Evolutionary conservation across 2,888 invertebrate species (phyloP).

Genomic region (Platycheirus rosarum): DNA sequence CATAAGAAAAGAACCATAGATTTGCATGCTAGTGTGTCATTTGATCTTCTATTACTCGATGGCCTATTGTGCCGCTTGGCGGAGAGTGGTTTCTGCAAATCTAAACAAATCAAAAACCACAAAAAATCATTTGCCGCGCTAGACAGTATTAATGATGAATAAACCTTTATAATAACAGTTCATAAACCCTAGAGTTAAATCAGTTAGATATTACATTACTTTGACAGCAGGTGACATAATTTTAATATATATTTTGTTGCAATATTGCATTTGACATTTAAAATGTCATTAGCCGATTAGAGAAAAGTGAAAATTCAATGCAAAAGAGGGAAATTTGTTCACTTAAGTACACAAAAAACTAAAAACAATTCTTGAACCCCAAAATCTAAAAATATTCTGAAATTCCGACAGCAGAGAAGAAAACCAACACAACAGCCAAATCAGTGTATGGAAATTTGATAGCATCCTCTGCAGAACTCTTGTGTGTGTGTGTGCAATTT

Average conservation of each 20-base stretch:
- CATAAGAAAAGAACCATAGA: conserved; percentile 39
- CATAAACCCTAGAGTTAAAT: conserved; percentile 67
- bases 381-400: conserved; percentile 44
- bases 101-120: conserved; percentile 69
- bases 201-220: conserved; percentile 23
- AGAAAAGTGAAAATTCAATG: conserved; percentile 49
- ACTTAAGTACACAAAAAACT: no score
- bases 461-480: conserved; percentile 36
- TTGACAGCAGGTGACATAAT: conserved; percentile 65
- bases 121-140: conserved; percentile 64
- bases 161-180: conserved; percentile 60
- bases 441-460: conserved; percentile 59
- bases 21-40: conserved; percentile 69
- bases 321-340: conserved; percentile 37
- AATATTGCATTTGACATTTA: conserved; percentile 56
- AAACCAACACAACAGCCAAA: conserved; percentile 15
- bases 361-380: conserved; percentile 34
- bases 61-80: conserved; percentile 16
- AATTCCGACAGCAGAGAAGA: not conserved
- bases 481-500: conserved; percentile 24
- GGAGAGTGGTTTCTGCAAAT: conserved; percentile 57
- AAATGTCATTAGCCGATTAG: conserved; percentile 28
- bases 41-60: conserved; percentile 50
- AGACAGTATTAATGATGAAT: conserved; percentile 54
- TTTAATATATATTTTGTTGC: conserved; percentile 20